A percentile compares a stretch with the other conserved stretches of the same genome.
phyloP scores from a whole-genome alignment of 2,888 invertebrate species.

The Abrostola triplasia region DNA sequence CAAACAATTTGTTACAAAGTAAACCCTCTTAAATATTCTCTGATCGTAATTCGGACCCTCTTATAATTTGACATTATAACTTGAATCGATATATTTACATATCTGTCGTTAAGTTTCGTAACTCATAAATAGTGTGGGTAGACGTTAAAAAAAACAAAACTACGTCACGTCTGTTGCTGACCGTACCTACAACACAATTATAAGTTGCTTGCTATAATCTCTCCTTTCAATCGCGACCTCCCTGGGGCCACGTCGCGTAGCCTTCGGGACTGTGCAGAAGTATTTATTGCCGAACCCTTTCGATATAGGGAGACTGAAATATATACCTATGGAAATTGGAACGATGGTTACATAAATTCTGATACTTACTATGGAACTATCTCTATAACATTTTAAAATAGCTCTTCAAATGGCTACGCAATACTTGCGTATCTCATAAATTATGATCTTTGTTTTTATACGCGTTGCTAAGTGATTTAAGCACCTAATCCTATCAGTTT shows the following conservation, averaged over 20 bases:
- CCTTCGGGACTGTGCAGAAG: slow-evolving; percentile 32
- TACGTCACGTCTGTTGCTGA: no score
- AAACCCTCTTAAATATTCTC: no score
- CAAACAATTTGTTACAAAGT: no score
- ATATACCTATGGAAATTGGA: slow-evolving; percentile 31
- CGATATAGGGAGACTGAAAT: slow-evolving; percentile 23
- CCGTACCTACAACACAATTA: slow-evolving; percentile 26
- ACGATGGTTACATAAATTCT: slow-evolving; percentile 15
- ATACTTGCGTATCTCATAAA: not conserved
- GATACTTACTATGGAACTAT: not conserved
- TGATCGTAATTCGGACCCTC: no score
- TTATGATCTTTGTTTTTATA: no score
- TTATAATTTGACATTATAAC: no score
- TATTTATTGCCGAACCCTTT: slow-evolving; percentile 45
- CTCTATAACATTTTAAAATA: slow-evolving; percentile 7
- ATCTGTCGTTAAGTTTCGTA: no score
- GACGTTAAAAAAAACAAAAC: no score
- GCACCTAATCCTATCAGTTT: no score
- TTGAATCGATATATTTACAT: no score
- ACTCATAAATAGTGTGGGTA: no score
- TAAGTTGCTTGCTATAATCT: slow-evolving; percentile 39
- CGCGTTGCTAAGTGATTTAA: no score
- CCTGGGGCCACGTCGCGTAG: slow-evolving; percentile 30
- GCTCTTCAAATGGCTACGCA: not conserved
- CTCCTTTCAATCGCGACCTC: slow-evolving; percentile 35